phyloP scores from a whole-genome alignment of 2,797 vertebrate species.

The Adelosebastes latens region DNA sequence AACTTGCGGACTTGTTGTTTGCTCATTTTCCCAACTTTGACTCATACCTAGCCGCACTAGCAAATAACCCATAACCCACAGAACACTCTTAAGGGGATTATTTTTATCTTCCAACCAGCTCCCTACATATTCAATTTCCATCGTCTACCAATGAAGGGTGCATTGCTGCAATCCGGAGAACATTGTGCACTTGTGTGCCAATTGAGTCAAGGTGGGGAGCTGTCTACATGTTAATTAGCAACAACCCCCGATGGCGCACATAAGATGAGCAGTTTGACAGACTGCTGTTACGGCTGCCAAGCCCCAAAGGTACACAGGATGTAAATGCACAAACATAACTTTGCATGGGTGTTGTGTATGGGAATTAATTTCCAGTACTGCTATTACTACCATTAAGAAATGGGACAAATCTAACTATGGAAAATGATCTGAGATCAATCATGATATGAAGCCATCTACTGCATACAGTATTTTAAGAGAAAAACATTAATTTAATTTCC shows the following conservation, averaged over 20 bases:
- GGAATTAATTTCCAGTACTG: not conserved
- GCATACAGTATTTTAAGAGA: not conserved
- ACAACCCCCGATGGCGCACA: not conserved
- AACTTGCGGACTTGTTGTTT: not conserved
- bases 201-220: not conserved
- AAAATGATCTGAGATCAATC: not conserved
- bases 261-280: not conserved
- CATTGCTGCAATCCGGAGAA: not conserved
- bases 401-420: not conserved
- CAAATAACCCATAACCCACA: not conserved
- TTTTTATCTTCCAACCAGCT: slow-evolving; percentile 3
- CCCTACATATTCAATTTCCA: not conserved
- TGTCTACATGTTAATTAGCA: not conserved
- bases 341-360: not conserved
- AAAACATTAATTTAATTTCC: not conserved
- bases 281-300: not conserved
- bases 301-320: not conserved
- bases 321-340: not conserved
- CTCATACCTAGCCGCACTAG: not conserved
- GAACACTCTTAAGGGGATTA: not conserved
- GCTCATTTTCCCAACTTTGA: not conserved
- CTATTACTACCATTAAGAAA: not conserved
- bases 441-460: not conserved
- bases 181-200: not conserved
- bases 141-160: not conserved